A percentile compares a stretch with the other conserved stretches of the same genome.
These are phyloP conservation scores for Pluvialis apricaria DNA, from an alignment of 2,113 vertebrate species.

Conservation along the genomic window DNA sequence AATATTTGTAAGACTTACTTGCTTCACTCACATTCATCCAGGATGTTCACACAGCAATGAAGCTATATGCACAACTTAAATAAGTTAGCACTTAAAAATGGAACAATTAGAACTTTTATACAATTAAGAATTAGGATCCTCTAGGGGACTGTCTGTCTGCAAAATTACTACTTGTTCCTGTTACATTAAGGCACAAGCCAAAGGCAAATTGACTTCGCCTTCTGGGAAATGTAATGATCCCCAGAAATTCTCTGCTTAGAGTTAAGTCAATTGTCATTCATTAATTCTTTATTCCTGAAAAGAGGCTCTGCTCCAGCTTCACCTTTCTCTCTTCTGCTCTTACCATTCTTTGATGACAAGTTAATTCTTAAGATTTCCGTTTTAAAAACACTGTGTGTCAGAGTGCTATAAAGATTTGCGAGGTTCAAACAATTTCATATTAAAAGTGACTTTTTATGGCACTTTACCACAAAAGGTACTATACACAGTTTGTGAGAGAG, in stretches of 20 bases:
- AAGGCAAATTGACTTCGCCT: constrained; percentile 31
- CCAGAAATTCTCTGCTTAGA: constrained; percentile 49
- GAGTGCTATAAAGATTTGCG: background rate
- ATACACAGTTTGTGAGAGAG: background rate
- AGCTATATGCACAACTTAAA: background rate
- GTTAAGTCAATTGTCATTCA: constrained; percentile 15
- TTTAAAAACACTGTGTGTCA: background rate
- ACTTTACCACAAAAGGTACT: background rate
- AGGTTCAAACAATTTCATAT: background rate
- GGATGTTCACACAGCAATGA: background rate
- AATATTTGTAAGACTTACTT: background rate
- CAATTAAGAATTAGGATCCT: constrained; percentile 61
- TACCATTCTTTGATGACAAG: background rate
- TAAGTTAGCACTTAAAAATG: constrained; percentile 55
- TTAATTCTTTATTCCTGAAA: constrained; percentile 28
- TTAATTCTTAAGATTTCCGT: constrained; percentile 2
- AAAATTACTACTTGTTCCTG: constrained; percentile 49
- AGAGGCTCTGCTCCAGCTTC: background rate
- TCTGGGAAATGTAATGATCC: constrained; percentile 61
- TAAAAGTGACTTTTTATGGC: background rate
- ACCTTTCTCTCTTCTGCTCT: background rate
- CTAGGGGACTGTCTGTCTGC: constrained; percentile 36
- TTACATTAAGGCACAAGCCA: constrained; percentile 50
- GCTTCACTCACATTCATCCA: background rate
- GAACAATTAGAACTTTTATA: constrained; percentile 59